These are phyloP conservation scores for Entomyzon cyanotis DNA, from an alignment of 2,113 vertebrate species.

Conservation along the genomic window DNA sequence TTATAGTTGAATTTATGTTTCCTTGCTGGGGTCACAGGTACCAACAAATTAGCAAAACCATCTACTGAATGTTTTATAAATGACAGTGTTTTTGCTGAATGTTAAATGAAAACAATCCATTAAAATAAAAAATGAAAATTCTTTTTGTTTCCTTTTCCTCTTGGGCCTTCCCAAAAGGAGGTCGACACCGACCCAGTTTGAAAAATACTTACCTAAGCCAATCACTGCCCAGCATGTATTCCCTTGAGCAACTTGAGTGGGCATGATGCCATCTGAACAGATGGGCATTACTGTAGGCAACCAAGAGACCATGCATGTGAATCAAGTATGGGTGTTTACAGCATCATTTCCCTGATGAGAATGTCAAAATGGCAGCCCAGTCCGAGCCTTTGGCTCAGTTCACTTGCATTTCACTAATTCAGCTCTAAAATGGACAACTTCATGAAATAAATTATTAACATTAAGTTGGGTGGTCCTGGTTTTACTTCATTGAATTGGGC, in stretches of 20 bases:
- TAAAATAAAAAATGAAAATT: slow-evolving; percentile 72
- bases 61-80: slow-evolving; percentile 19
- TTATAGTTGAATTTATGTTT: slow-evolving; percentile 9
- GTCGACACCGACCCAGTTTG: slow-evolving; percentile 69
- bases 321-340: slow-evolving; percentile 76
- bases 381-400: slow-evolving; percentile 38
- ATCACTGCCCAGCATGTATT: slow-evolving; percentile 72
- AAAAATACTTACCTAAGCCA: slow-evolving; percentile 75
- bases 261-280: slow-evolving; percentile 77
- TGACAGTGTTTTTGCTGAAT: slow-evolving; percentile 58
- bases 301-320: slow-evolving; percentile 78
- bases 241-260: slow-evolving; percentile 72
- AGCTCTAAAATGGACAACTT: slow-evolving; percentile 33
- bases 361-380: slow-evolving; percentile 71
- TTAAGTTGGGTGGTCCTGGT: not conserved
- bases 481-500: not conserved
- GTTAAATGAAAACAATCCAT: slow-evolving; percentile 72
- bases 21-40: not conserved
- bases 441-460: slow-evolving; percentile 9
- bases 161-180: slow-evolving; percentile 70
- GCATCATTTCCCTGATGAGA: slow-evolving; percentile 70
- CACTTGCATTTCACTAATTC: slow-evolving; percentile 41
- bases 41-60: slow-evolving; percentile 20
- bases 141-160: slow-evolving; percentile 74
- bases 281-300: slow-evolving; percentile 79